phyloP scores from a whole-genome alignment of 2,797 vertebrate genomes.

The Choloepus didactylus region DNA sequence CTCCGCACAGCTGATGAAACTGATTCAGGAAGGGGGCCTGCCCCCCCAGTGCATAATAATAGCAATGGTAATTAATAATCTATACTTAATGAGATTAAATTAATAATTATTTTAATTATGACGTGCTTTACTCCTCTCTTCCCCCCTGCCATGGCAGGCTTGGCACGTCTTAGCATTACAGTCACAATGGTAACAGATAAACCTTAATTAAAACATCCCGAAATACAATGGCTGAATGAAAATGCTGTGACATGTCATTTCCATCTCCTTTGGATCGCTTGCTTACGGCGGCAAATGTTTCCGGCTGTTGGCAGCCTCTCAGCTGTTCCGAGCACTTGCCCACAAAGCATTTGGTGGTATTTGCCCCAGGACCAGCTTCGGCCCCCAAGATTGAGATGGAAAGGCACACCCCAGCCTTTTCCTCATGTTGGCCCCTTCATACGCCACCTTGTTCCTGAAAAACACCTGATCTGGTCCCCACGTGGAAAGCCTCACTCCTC shows the following conservation, averaged over 20 bases:
- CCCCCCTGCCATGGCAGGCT: constrained; percentile 59
- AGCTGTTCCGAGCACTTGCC: background rate
- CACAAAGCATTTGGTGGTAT: rapidly evolving
- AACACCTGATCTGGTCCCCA: too few relatives aligned
- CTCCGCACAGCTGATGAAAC: background rate
- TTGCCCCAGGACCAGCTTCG: background rate
- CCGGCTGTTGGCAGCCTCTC: background rate
- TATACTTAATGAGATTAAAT: constrained; percentile 71
- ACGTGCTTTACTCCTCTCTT: constrained; percentile 54
- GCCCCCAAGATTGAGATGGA: background rate
- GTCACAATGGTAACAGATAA: constrained; percentile 78
- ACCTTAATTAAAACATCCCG: constrained; percentile 82
- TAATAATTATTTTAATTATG: constrained; percentile 81
- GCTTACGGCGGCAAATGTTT: background rate
- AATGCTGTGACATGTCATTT: constrained; percentile 69
- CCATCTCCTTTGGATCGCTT: constrained; percentile 51
- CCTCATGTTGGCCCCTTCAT: background rate
- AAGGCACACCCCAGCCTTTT: background rate
- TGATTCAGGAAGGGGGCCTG: background rate
- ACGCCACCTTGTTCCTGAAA: rapidly evolving
- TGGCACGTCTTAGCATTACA: constrained; percentile 63
- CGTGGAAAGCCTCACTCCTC: background rate
- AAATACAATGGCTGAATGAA: constrained; percentile 76
- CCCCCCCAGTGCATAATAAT: background rate
- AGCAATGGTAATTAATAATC: constrained; percentile 73